Conservation (phyloP, 2,888 invertebrate genomes). For the Drosophila mercatorum region DNA sequence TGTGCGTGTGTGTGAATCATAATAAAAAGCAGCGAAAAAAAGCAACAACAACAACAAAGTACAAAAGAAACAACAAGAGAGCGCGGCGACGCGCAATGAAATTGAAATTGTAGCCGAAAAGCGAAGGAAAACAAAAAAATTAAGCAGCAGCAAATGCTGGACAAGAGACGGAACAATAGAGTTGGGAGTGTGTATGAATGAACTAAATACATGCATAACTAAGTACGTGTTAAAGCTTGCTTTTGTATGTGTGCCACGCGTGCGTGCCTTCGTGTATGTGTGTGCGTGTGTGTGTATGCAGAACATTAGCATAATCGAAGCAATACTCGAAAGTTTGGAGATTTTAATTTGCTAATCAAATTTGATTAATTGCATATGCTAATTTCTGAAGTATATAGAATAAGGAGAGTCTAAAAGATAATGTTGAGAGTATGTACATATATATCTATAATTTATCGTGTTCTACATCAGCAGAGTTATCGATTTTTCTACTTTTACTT, state of each 20-base stretch:
- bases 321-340: conserved; percentile 1
- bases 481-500: no score
- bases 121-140: conserved; percentile 16
- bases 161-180: conserved; percentile 37
- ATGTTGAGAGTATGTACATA: not conserved
- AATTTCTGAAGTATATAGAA: not conserved
- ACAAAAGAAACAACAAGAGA: conserved; percentile 29
- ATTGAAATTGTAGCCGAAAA: conserved; percentile 72
- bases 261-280: not conserved
- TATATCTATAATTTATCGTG: not conserved
- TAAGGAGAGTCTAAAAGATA: not conserved
- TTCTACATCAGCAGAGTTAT: no score
- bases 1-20: conserved; percentile 66
- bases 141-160: conserved; percentile 13
- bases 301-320: conserved; percentile 18
- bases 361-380: not conserved
- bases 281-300: not conserved
- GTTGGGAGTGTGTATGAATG: conserved; percentile 26
- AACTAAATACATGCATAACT: conserved; percentile 31
- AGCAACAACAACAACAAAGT: conserved; percentile 11
- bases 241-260: not conserved
- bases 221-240: not conserved
- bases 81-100: conserved; percentile 55
- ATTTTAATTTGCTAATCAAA: not conserved
- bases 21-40: conserved; percentile 55